Evolutionary conservation across 2,113 vertebrate species (phyloP), one percentile per base, ranked within the genome.

Genomic region (Neotoma lepida): DNA sequence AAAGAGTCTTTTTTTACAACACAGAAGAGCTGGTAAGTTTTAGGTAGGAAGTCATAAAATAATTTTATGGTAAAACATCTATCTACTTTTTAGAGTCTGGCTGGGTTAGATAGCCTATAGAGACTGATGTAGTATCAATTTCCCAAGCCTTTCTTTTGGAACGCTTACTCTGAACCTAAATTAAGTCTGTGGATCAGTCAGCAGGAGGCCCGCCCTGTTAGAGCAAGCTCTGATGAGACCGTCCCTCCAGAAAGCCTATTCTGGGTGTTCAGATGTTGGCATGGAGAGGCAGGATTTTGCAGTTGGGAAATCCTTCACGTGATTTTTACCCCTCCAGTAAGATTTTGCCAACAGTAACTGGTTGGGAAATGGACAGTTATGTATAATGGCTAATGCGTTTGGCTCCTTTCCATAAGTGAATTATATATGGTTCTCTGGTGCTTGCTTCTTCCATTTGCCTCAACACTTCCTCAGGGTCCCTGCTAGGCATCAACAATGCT

Each of bases 111-210:
- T 18, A 93, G 30, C 30, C 33, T 51, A 28, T 91, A 90, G 46
- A 89, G 66, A 66, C 49, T 49, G 46, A 74, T 94, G 88, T 66
- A 56, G 39, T 63, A 49, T 73, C 91, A 33, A 41, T 96, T 95
- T 90, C 33, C n/a, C 61, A 54, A 88, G 46, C 46, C 90, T 95
- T 95, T 77, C 95, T 94, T 95, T 96, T 64, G 28, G 93, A 97
- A 39, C 8, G 89, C 77, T 89, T 91, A 6, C n/a, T 0, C n/a
- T 64, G 49, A 49, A 30, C 64, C 74, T 77, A 70, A 92, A 94
- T 33, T 41, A 89, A 96, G n/a, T 77, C 77, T 87, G 71, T 81
- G 73, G 49, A 28, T 91, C 44, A 71, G 64, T 84, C 66, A 33
- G 46, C 30, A 71, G 35, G 33, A 66, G 49, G 30, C 51, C 58